phyloP scores from a whole-genome alignment of 2,888 invertebrate genomes.

The Nasonovia ribisnigri region DNA sequence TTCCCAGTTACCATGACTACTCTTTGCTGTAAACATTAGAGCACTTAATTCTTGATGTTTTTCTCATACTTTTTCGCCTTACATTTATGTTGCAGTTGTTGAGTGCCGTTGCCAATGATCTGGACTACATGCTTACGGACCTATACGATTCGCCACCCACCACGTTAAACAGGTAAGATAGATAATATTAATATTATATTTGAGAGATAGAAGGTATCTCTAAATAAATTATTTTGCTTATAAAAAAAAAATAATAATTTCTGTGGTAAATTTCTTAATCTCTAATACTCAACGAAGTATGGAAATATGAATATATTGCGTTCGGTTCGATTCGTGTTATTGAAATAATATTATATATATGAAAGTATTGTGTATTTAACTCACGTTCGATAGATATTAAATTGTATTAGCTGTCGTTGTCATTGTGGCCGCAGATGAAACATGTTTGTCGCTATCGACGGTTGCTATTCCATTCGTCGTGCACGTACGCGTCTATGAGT shows the following conservation, averaged over 20 bases:
- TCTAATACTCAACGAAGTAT: neutral
- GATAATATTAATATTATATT: neutral
- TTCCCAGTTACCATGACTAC: conserved; percentile 60
- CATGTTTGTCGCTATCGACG: neutral
- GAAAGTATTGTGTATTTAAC: conserved; percentile 28
- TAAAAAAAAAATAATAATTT: neutral
- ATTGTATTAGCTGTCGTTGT: neutral
- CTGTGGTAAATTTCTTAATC: neutral
- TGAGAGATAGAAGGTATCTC: neutral
- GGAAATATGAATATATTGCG: neutral
- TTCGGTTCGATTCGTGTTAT: neutral
- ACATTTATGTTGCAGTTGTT: conserved; percentile 77
- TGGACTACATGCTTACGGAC: conserved; percentile 88
- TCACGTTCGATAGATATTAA: conserved; percentile 28
- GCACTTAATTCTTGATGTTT: neutral
- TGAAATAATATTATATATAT: neutral
- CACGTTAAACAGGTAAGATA: conserved; percentile 65
- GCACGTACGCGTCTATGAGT: conserved; percentile 12
- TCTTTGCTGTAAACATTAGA: conserved; percentile 43
- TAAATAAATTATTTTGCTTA: neutral
- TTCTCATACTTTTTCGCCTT: neutral
- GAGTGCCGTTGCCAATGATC: conserved; percentile 84
- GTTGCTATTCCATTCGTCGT: neutral
- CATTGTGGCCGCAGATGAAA: conserved; percentile 12
- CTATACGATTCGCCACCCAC: conserved; percentile 78